Conservation (phyloP, 2,797 vertebrate genomes). For the Ceyx erithaca region DNA sequence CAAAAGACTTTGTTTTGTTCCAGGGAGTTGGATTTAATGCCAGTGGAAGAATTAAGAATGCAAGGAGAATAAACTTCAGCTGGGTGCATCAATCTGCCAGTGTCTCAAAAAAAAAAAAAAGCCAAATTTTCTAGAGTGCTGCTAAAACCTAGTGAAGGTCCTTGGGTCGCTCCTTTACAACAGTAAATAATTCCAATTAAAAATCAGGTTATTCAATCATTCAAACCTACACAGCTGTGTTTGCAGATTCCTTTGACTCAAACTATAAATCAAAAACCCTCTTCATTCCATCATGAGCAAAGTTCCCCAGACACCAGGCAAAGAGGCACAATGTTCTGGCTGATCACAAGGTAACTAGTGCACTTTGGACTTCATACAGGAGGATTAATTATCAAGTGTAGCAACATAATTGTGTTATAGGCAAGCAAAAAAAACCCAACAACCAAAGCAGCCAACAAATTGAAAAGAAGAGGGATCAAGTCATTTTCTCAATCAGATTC, state of each 20-base stretch:
- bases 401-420: neutral
- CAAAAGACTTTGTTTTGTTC: neutral
- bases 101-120: neutral
- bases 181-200: neutral
- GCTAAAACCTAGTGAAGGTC: neutral
- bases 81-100: neutral
- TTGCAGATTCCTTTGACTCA: neutral
- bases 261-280: neutral
- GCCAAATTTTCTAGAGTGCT: neutral
- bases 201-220: neutral
- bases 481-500: neutral
- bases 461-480: neutral
- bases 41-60: neutral
- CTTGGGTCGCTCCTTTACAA: neutral
- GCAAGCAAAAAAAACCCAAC: neutral
- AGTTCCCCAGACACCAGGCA: neutral
- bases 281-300: neutral
- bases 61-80: neutral
- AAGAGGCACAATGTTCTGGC: neutral
- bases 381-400: neutral
- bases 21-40: neutral
- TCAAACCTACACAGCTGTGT: neutral
- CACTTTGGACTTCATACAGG: neutral
- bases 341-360: neutral
- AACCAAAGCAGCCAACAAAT: neutral